These are phyloP conservation scores for Hypotaenidia philippensis DNA, from an alignment of 2,797 vertebrate genomes.

Conservation along the genomic window DNA sequence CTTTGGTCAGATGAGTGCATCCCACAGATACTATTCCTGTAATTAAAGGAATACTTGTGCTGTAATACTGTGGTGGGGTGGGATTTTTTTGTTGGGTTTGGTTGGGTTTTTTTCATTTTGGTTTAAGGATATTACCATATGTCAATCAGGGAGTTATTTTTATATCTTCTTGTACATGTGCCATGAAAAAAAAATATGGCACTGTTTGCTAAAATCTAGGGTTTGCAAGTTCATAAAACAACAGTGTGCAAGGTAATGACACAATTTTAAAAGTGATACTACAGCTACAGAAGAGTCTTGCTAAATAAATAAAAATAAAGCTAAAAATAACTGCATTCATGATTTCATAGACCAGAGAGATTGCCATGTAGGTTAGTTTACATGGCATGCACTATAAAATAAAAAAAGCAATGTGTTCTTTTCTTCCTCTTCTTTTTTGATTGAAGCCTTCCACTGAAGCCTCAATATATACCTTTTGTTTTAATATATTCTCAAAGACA, in stretches of 20 bases:
- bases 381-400: neutral
- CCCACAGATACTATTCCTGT: neutral
- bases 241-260: neutral
- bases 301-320: neutral
- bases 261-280: neutral
- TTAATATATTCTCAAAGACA: neutral
- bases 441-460: neutral
- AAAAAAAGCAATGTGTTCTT: neutral
- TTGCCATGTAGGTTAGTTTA: neutral
- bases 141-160: constrained; percentile 7
- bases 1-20: neutral
- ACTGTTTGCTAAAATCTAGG: neutral
- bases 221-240: constrained; percentile 3
- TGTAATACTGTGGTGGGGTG: neutral
- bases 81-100: neutral
- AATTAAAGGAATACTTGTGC: neutral
- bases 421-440: neutral
- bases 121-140: neutral
- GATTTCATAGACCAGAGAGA: neutral
- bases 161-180: neutral
- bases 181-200: neutral
- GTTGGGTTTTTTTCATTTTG: constrained; percentile 3
- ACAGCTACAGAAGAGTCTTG: neutral
- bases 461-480: neutral
- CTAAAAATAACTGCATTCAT: neutral